Conservation (phyloP, 2,888 invertebrate genomes). For the Lepidochitona cinerea region DNA sequence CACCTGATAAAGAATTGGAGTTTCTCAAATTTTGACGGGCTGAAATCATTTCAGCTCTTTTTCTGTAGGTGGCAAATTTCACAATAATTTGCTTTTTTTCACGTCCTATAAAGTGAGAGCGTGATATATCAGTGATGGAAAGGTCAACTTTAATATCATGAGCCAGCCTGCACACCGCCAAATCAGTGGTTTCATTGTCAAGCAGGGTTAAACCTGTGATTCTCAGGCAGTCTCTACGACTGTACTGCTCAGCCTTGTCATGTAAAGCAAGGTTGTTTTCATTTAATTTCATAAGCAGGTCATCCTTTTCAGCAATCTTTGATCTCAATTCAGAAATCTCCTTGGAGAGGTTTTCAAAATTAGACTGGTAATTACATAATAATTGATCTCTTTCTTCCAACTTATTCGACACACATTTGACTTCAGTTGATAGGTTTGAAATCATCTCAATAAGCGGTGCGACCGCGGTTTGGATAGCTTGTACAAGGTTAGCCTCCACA, state of each 20-base stretch:
- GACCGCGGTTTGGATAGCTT: too few relatives aligned
- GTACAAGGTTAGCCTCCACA: too few relatives aligned
- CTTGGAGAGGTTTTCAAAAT: too few relatives aligned
- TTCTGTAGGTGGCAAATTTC: not conserved
- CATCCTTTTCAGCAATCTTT: too few relatives aligned
- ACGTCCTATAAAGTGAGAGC: not conserved
- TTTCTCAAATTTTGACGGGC: not conserved
- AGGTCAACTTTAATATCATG: not conserved
- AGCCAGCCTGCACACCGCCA: not conserved
- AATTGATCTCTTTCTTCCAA: too few relatives aligned
- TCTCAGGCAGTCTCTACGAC: not conserved
- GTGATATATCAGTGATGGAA: not conserved
- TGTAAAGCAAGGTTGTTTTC: too few relatives aligned
- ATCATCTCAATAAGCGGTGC: too few relatives aligned
- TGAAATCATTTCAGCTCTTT: not conserved
- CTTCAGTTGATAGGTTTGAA: too few relatives aligned
- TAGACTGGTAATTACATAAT: too few relatives aligned
- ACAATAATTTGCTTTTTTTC: conserved; percentile 5
- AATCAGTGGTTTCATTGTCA: not conserved
- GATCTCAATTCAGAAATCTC: too few relatives aligned
- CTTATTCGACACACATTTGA: too few relatives aligned
- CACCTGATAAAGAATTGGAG: not conserved
- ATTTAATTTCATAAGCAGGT: too few relatives aligned
- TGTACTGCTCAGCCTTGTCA: conserved; percentile 7
- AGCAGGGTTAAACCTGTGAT: not conserved